Evolutionary conservation across 53 echinoderm and acorn worm species (phyloP).

Genomic region (Glandiceps talaboti): DNA sequence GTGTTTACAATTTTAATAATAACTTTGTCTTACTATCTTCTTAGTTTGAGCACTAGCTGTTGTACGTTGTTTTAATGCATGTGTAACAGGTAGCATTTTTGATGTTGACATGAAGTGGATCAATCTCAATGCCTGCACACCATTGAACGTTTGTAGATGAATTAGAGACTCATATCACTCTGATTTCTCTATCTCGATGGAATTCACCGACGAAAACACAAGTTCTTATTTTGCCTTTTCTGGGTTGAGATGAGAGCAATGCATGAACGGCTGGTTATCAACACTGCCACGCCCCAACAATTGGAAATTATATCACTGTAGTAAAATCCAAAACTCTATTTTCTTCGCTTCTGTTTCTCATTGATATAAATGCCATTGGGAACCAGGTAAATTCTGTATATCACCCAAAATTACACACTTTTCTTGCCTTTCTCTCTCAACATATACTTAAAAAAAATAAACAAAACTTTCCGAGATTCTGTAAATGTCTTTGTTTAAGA

Average conservation of each 20-base stretch:
- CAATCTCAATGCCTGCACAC: no score
- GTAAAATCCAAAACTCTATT: not conserved
- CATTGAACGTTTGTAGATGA: not conserved
- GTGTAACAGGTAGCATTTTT: not conserved
- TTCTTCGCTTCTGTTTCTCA: not conserved
- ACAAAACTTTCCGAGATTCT: no score
- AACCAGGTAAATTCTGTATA: not conserved
- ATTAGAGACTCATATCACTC: not conserved
- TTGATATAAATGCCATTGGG: not conserved
- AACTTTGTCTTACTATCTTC: not conserved
- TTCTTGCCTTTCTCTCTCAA: not conserved
- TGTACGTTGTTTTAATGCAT: not conserved
- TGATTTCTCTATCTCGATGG: not conserved
- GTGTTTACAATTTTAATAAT: not conserved
- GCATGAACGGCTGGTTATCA: not conserved
- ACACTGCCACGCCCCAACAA: not conserved
- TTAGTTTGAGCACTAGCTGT: not conserved
- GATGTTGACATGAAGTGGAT: not conserved
- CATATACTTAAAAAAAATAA: no score
- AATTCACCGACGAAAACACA: not conserved
- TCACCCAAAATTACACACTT: not conserved
- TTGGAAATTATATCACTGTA: not conserved
- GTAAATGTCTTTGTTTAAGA: no score
- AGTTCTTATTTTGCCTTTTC: not conserved
- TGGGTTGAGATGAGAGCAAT: not conserved